Conservation (phyloP, 2,888 invertebrate genomes). For the Epistrophe grossulariae region DNA sequence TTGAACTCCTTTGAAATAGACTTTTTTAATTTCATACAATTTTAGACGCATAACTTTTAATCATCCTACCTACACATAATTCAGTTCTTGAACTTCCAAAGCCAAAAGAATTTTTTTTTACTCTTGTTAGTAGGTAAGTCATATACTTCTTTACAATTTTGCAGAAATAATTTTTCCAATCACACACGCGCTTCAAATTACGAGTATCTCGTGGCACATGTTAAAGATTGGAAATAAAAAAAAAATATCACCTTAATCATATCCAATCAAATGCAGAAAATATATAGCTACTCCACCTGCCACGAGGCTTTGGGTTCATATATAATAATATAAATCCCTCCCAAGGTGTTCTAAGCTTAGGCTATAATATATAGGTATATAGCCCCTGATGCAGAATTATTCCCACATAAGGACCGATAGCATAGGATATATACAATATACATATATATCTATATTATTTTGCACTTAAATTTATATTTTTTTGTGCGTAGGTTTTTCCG, state of each 20-base stretch:
- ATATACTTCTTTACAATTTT: background rate
- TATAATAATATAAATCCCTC: slow-evolving; percentile 29
- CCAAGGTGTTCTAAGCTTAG: background rate
- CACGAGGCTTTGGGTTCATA: slow-evolving; percentile 43
- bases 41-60: too few species aligned
- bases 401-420: slow-evolving; percentile 62
- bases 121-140: background rate
- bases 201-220: background rate
- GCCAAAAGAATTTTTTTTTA: too few species aligned
- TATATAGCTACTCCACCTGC: slow-evolving; percentile 63
- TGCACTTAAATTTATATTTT: slow-evolving; percentile 64
- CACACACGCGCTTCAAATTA: slow-evolving; percentile 17
- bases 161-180: slow-evolving; percentile 31
- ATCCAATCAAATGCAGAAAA: slow-evolving; percentile 64
- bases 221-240: background rate
- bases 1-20: background rate
- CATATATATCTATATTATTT: background rate
- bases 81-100: background rate
- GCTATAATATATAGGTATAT: background rate
- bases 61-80: too few species aligned
- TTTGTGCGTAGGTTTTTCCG: slow-evolving; percentile 55
- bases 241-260: slow-evolving; percentile 49
- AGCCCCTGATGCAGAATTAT: slow-evolving; percentile 26
- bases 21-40: background rate
- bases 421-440: slow-evolving; percentile 22